Conservation (phyloP, 2,888 invertebrate species). For the Globia sparganii region DNA sequence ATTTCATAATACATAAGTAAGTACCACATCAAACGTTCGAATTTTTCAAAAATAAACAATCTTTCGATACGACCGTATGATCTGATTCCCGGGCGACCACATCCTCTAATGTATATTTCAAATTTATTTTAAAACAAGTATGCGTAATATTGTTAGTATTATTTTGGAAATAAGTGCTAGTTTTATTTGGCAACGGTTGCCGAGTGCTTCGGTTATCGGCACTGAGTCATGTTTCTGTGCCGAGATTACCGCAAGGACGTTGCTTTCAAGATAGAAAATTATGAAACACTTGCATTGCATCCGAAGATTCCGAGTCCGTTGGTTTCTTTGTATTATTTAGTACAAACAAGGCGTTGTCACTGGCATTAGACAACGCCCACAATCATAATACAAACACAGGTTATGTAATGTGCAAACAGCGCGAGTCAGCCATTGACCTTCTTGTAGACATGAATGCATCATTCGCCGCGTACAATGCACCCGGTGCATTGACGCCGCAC, state of each 20-base stretch:
- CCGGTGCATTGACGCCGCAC: constrained; percentile 79
- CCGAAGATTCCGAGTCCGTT: constrained; percentile 42
- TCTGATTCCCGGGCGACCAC: constrained; percentile 50
- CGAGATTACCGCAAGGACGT: constrained; percentile 84
- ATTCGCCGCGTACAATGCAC: constrained; percentile 85
- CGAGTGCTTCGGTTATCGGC: constrained; percentile 77
- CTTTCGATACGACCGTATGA: constrained; percentile 48
- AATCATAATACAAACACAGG: constrained; percentile 80
- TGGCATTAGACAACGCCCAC: constrained; percentile 74
- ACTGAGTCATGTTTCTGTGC: constrained; percentile 84
- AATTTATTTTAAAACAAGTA: constrained; percentile 67
- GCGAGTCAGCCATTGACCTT: constrained; percentile 85
- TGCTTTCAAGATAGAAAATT: constrained; percentile 81
- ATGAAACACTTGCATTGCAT: constrained; percentile 73
- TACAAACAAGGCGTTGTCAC: constrained; percentile 50
- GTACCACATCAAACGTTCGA: constrained; percentile 53
- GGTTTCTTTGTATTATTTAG: constrained; percentile 39
- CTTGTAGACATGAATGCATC: constrained; percentile 86
- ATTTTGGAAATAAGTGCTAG: constrained; percentile 79
- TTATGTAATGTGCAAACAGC: constrained; percentile 85
- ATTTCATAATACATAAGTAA: constrained; percentile 35
- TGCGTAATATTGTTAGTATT: constrained; percentile 75
- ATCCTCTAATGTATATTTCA: constrained; percentile 43
- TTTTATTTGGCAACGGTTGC: constrained; percentile 83
- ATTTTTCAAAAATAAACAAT: constrained; percentile 55